Evolutionary conservation across 2,113 vertebrate genomes (phyloP), one percentile per base, ranked within the genome.

Genomic region (Phyllostomus hastatus): DNA sequence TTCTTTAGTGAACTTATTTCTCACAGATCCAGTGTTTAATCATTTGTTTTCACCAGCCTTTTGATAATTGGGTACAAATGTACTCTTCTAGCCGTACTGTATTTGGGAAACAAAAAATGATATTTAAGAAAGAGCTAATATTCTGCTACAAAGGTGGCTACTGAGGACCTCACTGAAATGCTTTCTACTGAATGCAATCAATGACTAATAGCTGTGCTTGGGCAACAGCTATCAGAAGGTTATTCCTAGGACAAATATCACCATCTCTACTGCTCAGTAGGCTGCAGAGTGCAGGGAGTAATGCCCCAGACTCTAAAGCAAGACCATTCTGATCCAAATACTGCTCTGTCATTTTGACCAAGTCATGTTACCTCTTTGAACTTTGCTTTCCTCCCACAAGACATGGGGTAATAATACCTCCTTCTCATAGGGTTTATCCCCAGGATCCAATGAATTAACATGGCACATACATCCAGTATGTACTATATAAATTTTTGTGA

Each of bases 1-100:
- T 96, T 95, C 43, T 64, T 31, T 14, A 91, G 57, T 88, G 50
- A 35, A 46, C 54, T n/a, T 64, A 24, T 48, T 97, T 97, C 85
- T 96, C 81, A 95, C 20, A 79, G 93, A 95, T 66, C 4, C 43
- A 48, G 2, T 41, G 57, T 81, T 95, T 91, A 95, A 95, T 86
- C 0, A 92, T 90, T 97, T 97, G 75, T 87, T 98, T 94, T 91
- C 78, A 96, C 41, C 64, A 31, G 28, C 81, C 94, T 95, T 95
- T 94, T 97, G 70, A 33, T 90, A 96, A 97, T 22, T 67, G 24
- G 11, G 54, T 93, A 88, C 73, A 95, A 95, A 92, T 8, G 4
- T 92, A 94, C 96, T 96, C 35, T 94, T 64, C 14, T 20, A 80
- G n/a, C 20, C 67, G 52, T 0, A 0, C 92, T 96, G 0, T 52